Evolutionary conservation across 2,113 vertebrate genomes (phyloP), one percentile per base, ranked within the genome.

Genomic region (Pachypanchax playfairii): DNA sequence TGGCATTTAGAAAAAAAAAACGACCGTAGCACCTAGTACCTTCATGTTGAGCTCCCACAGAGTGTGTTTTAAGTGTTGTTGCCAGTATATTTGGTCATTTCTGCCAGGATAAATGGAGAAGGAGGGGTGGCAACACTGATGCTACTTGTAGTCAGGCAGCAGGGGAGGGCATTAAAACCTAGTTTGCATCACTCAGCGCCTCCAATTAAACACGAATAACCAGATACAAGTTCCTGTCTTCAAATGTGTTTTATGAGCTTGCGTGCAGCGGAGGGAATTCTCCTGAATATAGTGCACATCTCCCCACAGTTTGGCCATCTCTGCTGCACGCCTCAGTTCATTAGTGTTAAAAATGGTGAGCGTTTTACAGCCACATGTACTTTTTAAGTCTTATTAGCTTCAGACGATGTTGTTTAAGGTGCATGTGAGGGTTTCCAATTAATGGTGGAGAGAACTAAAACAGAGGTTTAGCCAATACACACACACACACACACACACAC

Each of bases 171-270:
- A 89, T 90, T 91, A 90, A 89, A 86, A 78, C 64, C 85, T 86
- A 86, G 85, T 87, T 88, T 89, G 87, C 87, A 90, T 90, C 88
- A 91, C 87, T 91, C 88, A 88, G 85, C 68, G 82, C 86, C 77
- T 90, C 88, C 90, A 91, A 91, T 91, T 91, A 91, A 91, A 91
- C 88, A 89, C 78, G 72, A 91, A 91, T 89, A 91, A 89, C 84
- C 86, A 84, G 84, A 87, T 88, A 85, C 85, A 85, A 87, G 83
- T 90, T 89, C 75, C 84, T 85, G 85, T 89, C 86, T 87, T 79
- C 66, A 79, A 76, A 86, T 79, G 73, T 87, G 82, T 86, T 89
- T 90, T 87, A 90, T 90, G 86, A 86, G 83, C 80, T 85, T 65
- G 77, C 36, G 67, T 80, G 84, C 77, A 85, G 86, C 90, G 36